phyloP scores from a whole-genome alignment of 2,113 vertebrate genomes.

The Uropsilus gracilis region DNA sequence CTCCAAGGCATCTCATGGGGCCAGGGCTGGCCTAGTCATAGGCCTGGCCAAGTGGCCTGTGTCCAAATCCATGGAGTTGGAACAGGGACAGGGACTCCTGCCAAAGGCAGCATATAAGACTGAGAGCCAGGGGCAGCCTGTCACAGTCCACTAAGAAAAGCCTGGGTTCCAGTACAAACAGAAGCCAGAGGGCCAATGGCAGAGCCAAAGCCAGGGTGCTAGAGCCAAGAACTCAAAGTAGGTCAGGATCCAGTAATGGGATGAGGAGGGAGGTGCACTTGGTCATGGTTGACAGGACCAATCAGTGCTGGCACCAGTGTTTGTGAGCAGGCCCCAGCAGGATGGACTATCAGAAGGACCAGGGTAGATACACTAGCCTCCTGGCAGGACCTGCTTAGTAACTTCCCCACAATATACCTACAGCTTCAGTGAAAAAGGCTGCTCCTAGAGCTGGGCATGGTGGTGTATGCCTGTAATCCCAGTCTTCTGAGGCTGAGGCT shows the following conservation, averaged over 20 bases:
- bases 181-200: conserved; percentile 58
- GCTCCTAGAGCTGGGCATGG: too few relatives aligned
- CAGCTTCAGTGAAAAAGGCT: not conserved
- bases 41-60: conserved; percentile 45
- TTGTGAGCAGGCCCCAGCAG: not conserved
- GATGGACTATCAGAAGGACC: not conserved
- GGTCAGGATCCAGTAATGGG: not conserved
- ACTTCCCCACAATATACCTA: not conserved
- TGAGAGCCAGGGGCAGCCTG: conserved; percentile 28
- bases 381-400: not conserved
- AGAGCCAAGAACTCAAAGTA: conserved; percentile 35
- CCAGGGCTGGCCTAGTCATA: conserved; percentile 48
- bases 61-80: conserved; percentile 56
- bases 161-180: conserved; percentile 62
- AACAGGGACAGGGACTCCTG: conserved; percentile 56
- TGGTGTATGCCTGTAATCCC: too few relatives aligned
- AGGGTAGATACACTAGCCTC: not conserved
- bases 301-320: not conserved
- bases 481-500: too few relatives aligned
- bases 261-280: rapidly evolving
- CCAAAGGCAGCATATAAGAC: conserved; percentile 56
- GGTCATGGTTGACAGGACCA: not conserved
- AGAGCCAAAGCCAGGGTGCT: conserved; percentile 7
- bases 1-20: conserved; percentile 25
- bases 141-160: conserved; percentile 62